These are phyloP conservation scores for Nemurella pictetii DNA, from an alignment of 2,888 invertebrate species.

Conservation along the genomic window DNA sequence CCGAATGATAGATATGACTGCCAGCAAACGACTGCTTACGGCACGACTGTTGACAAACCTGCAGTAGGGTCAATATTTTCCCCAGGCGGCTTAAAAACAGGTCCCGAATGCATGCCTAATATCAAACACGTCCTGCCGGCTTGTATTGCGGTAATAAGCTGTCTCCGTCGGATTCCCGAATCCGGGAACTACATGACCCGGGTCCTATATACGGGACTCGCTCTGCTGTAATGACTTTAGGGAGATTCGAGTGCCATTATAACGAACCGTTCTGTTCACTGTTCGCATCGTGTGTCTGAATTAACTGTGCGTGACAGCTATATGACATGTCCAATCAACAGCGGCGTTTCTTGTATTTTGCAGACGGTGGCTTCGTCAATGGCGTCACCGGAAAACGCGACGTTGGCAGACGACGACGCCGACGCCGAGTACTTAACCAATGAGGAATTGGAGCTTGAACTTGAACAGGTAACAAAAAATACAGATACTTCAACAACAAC, in stretches of 20 bases:
- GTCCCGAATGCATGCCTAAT: not conserved
- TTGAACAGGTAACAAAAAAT: slow-evolving; percentile 37
- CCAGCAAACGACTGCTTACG: not conserved
- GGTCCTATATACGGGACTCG: not conserved
- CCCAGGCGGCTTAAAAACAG: not conserved
- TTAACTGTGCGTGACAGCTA: not conserved
- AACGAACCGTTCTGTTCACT: not conserved
- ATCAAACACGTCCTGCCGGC: not conserved
- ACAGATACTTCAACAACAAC: too few relatives aligned
- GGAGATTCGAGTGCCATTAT: not conserved
- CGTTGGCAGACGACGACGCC: slow-evolving; percentile 31
- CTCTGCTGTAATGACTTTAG: not conserved
- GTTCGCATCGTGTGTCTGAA: not conserved
- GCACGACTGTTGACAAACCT: not conserved
- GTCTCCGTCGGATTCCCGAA: not conserved
- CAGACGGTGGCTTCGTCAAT: slow-evolving; percentile 4
- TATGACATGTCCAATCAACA: not conserved
- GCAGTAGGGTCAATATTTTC: not conserved
- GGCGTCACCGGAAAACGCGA: slow-evolving; percentile 26
- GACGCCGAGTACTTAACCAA: slow-evolving; percentile 34
- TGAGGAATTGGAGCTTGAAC: slow-evolving; percentile 38
- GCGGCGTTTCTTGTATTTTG: not conserved
- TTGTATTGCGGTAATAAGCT: not conserved
- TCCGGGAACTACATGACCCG: not conserved
- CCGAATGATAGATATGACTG: not conserved